Evolutionary conservation across 2,113 vertebrate genomes (phyloP), one percentile per base, ranked within the genome.

Genomic region (Leucopsar rothschildi): DNA sequence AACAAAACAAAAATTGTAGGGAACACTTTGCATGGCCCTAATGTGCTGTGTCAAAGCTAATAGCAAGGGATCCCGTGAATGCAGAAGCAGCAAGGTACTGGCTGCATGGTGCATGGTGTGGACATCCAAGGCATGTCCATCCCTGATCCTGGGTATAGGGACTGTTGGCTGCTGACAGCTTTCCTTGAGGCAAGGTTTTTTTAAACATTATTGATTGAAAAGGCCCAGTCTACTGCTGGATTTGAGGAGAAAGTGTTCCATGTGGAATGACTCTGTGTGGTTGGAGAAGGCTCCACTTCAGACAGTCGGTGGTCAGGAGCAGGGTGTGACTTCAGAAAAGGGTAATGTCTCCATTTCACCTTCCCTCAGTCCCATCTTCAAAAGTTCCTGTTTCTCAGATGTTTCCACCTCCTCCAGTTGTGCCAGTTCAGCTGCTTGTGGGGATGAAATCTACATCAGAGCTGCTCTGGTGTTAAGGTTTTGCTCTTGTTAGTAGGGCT

Each of bases 341-440:
- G 44, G 50, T 25, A 12, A 8, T 80, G 42, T 73, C 2, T 3
- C 80, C 68, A 4, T 86, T 92, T 86, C 0, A 1, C 68, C 22
- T 88, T 68, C 60, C 42, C 27, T 90, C 80, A 80, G 27, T 83
- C 56, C 59, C 63, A 11, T 86, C 92, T 95, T 95, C 93, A 93
- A 86, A 96, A 95, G 88, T 90, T 94, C 79, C 28, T 59, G 15
- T 82, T 93, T 70, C 82, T 96, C 88, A 96, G 82, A 88, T 95
- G 68, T 94, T 96, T 93, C 76, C 52, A 86, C 92, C 68, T 92
- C 44, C 93, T 93, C 94, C 91, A 90, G 91, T 96, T 93, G 82
- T 88, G 86, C 94, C 95, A 92, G 96, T 94, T 94, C 39, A 88
- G 68, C 91, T 0, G 1, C 93, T 88, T 81, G 21, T 39, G 33